These are phyloP conservation scores for Tenthredo mesomela DNA, from an alignment of 2,888 invertebrate genomes.

Conservation along the genomic window DNA sequence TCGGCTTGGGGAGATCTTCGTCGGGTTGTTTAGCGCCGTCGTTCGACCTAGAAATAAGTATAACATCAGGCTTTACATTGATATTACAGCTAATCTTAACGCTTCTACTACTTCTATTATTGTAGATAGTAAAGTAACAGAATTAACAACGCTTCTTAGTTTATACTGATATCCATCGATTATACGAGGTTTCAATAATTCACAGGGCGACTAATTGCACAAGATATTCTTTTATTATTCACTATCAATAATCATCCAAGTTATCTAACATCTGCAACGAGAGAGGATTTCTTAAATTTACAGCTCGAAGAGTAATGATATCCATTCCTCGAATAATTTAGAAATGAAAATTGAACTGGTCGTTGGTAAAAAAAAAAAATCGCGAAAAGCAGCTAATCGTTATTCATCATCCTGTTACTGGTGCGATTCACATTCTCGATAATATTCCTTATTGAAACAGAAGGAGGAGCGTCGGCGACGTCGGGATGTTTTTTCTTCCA, in stretches of 20 bases:
- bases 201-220: not conserved
- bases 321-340: not conserved
- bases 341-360: not conserved
- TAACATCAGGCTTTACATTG: not conserved
- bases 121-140: not conserved
- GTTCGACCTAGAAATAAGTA: constrained; percentile 24
- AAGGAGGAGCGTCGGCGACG: not conserved
- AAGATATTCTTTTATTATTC: constrained; percentile 19
- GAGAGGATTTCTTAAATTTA: not conserved
- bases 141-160: not conserved
- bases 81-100: not conserved
- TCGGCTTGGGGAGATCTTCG: not conserved
- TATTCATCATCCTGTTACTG: not conserved
- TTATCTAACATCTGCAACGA: not conserved
- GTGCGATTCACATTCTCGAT: constrained; percentile 23
- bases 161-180: not conserved
- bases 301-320: not conserved
- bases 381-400: not conserved
- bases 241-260: constrained; percentile 7
- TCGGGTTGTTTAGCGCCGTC: not conserved
- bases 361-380: not conserved
- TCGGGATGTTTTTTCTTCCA: constrained; percentile 43
- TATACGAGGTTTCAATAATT: constrained; percentile 16
- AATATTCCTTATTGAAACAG: constrained; percentile 29
- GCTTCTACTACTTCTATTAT: not conserved